Base-by-base conservation (phyloP, 2,888 invertebrate genomes). In the Oligia strigilis region DNA sequence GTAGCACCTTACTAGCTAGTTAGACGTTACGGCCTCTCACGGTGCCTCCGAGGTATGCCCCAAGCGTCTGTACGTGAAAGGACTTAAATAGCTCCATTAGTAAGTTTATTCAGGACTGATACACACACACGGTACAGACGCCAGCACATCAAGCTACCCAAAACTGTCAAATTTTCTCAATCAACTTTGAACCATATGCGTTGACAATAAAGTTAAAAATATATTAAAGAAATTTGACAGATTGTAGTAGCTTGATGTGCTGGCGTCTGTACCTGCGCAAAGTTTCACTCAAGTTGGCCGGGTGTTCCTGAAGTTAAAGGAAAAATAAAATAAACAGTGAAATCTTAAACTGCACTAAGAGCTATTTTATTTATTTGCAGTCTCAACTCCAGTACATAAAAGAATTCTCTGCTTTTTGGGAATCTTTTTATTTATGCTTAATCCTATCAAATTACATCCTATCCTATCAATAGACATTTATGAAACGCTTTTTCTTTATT, bases 61-160 rank as follows among this genome's bases (percentile, higher is more conserved):
- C 89, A 88, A 89, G 89, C 89, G 88, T 81, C 87, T 86, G 86
- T 90, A 93, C 90, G 91, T 92, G 92, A 78, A 89, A 87, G 80
- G 91, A 93, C 92, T 93, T 91, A 92, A 92, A 91, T 89, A 89
- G 87, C 87, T 90, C 91, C 90, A 93, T 93, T 92, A 91, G 87
- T 75, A 77, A 92, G 89, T 92, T 91, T 92, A 90, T 91, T 90
- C 87, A 90, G 91, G 89, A 89, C 90, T 87, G 89, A 90, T 91
- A 90, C 87, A 85, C 84, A 90, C 87, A 85, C 84, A 84, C 64
- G 62, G 69, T 5, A 29, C 29, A 29, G 29, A 29, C 29, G 29
- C 29, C 29, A 29, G 29, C 29, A 29, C 29, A 29, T 29, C 29
- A 29, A 29, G 29, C 29, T 29, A 29, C 29, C 29, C 29, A 29